Conservation (phyloP, 2,113 vertebrate genomes). For the Pseudorectes ferrugineus region DNA sequence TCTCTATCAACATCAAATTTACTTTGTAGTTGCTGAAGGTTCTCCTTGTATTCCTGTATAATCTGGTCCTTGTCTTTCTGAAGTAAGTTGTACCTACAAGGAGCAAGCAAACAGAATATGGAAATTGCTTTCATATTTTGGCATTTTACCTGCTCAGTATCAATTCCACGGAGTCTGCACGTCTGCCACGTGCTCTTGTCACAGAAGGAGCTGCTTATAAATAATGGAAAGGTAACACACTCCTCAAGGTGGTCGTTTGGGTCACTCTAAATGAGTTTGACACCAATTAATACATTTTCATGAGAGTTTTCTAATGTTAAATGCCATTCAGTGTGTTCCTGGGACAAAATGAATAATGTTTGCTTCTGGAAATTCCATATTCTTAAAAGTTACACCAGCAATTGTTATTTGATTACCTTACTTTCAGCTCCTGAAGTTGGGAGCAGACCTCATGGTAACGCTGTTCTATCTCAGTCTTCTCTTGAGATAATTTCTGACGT, state of each 20-base stretch:
- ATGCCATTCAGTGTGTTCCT: neutral
- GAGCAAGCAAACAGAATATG: conserved; percentile 1
- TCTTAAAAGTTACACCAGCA: neutral
- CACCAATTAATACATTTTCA: neutral
- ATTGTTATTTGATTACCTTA: conserved; percentile 69
- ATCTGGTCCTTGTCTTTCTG: conserved; percentile 81
- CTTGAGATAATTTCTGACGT: conserved; percentile 82
- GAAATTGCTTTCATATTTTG: neutral
- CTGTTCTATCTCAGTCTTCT: conserved; percentile 85
- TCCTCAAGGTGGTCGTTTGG: neutral
- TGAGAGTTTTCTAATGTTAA: neutral
- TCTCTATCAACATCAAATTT: conserved; percentile 79
- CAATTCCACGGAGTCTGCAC: neutral
- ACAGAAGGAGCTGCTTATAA: neutral
- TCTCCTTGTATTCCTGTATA: conserved; percentile 73
- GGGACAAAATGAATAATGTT: neutral
- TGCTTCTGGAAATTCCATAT: neutral
- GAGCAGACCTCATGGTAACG: conserved; percentile 69
- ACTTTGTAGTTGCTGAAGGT: conserved; percentile 73
- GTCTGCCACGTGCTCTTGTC: neutral
- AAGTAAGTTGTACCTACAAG: conserved; percentile 71
- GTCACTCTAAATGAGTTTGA: neutral
- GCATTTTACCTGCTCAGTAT: neutral
- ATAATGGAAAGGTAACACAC: neutral
- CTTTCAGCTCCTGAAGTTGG: conserved; percentile 84